Percentiles rank a stretch among this genome's conserved stretches.
Conservation (phyloP, 1,140 invertebrate genomes). For the Piezodorus guildinii region DNA sequence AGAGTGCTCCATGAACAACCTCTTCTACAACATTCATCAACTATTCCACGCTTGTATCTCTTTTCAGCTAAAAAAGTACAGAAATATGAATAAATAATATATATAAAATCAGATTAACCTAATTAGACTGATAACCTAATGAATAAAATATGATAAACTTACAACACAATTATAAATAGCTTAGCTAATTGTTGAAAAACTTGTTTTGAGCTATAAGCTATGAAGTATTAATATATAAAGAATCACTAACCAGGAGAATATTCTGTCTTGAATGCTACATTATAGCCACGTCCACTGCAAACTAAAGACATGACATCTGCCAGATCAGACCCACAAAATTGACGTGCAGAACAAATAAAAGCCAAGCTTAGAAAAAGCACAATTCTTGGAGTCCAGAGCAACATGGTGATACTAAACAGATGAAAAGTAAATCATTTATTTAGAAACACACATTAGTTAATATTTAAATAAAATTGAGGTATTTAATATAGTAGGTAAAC, state of each 20-base stretch:
- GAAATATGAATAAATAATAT: not conserved
- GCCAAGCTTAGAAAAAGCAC: not conserved
- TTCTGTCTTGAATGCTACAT: conserved; percentile 14
- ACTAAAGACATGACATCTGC: conserved; percentile 13
- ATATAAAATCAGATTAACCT: no score
- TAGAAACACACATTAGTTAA: no score
- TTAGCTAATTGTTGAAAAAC: no score
- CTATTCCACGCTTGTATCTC: conserved; percentile 12
- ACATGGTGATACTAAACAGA: not conserved
- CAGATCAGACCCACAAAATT: conserved; percentile 14
- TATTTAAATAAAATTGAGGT: no score
- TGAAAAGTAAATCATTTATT: no score
- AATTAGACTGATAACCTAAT: no score
- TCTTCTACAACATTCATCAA: conserved; percentile 19
- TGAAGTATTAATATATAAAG: not conserved
- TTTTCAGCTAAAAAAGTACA: not conserved
- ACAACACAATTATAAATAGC: no score
- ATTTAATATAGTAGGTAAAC: no score
- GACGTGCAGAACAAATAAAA: not conserved
- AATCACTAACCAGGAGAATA: not conserved
- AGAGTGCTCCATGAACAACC: conserved; percentile 14
- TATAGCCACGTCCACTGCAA: conserved; percentile 21
- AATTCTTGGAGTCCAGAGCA: not conserved
- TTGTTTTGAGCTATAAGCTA: not conserved
- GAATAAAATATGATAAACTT: no score